phyloP scores from a whole-genome alignment of 1,140 invertebrate genomes.

The Caenorhabditis tropicalis region DNA sequence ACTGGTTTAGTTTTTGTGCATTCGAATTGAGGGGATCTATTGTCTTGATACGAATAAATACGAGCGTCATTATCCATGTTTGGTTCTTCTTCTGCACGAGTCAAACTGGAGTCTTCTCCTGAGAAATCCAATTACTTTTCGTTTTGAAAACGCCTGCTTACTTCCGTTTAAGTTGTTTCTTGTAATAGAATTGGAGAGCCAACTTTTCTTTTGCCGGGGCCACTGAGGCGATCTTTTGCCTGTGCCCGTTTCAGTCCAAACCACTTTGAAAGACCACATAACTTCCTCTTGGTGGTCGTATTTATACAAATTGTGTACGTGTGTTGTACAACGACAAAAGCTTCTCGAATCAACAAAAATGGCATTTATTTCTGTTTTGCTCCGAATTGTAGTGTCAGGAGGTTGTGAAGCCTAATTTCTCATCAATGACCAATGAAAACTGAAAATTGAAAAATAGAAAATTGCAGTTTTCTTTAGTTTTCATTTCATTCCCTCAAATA shows the following conservation, averaged over 20 bases:
- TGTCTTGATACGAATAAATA: not conserved
- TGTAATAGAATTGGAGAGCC: constrained; percentile 3
- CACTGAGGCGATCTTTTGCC: not conserved
- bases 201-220: not conserved
- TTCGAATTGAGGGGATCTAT: not conserved
- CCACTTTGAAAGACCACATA: not conserved
- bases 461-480: not conserved
- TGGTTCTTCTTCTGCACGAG: not conserved
- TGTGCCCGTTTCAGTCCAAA: not conserved
- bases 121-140: constrained; percentile 24
- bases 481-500: not conserved
- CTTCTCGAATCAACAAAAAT: not conserved
- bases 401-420: constrained; percentile 13
- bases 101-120: constrained; percentile 2
- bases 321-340: not conserved
- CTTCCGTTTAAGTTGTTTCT: constrained; percentile 37
- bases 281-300: not conserved
- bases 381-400: not conserved
- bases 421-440: not conserved
- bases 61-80: not conserved
- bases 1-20: not conserved
- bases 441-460: not conserved
- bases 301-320: not conserved
- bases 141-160: constrained; percentile 28
- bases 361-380: not conserved